Base-by-base conservation (phyloP, 2,113 vertebrate species). In the Alligator sinensis region DNA sequence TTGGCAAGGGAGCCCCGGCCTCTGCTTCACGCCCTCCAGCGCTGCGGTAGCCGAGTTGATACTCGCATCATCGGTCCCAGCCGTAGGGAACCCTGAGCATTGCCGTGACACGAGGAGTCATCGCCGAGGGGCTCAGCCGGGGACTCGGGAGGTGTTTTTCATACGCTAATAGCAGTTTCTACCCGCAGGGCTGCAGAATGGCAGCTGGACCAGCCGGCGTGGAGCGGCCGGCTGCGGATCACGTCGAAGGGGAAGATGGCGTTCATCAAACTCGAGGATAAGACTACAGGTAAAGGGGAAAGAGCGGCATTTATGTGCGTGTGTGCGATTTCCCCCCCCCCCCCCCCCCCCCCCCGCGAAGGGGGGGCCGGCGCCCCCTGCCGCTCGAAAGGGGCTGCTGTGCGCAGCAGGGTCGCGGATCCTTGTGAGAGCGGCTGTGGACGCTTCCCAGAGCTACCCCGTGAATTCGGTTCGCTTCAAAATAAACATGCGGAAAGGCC, bases 161-260 rank as follows among this genome's bases (percentile, higher is more conserved):
- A 25, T 57, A 1, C 3, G 2, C 30, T 5, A 2, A 22, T 17
- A 18, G 8, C 55, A 1, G 1, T 55, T 88, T 96, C 83, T 80
- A 82, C 57, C 75, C 8, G 0, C 80, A 99, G 99, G 57, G 99
- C 99, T 30, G 99, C 99, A 0, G 99, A 99, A 90, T 99, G 99
- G 99, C 99, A 99, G 96, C 98, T 99, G 97, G 99, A 99, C 66
- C 99, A 99, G 95, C 99, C 99, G 0, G 97, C 98, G 0, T 99
- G 99, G 99, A 99, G 98, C 34, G 99, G 99, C 13, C 97, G 99
- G 86, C 97, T 99, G 97, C 98, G 99, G 64, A 98, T 99, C 94
- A 99, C 98, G 0, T 98, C 99, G 1, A 99, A 98, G 93, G 99
- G 98, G 89, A 99, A 98, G 82, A 84, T 97, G 8, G 99, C 99